A percentile compares a stretch with the other conserved stretches of the same genome.
Evolutionary conservation across 2,113 vertebrate genomes (phyloP).

Genomic region (Vulpes lagopus): DNA sequence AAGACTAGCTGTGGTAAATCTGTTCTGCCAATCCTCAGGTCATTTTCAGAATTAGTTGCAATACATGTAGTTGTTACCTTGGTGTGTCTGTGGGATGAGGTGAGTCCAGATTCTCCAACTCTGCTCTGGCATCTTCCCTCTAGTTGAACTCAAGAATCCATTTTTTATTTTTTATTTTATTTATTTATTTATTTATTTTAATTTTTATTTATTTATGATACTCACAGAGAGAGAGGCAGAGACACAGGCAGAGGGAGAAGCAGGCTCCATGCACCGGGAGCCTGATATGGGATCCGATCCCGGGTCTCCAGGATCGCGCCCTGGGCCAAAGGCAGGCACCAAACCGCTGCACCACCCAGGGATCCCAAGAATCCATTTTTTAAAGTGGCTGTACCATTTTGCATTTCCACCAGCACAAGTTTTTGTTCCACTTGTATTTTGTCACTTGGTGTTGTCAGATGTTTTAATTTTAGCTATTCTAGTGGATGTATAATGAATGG

Average conservation of each 20-base stretch:
- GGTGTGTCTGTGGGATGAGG: background rate
- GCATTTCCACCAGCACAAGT: background rate
- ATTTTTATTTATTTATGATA: too few relatives aligned
- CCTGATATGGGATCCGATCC: too few relatives aligned
- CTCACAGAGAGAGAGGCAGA: too few relatives aligned
- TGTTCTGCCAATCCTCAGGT: background rate
- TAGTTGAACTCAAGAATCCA: background rate
- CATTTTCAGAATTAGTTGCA: background rate
- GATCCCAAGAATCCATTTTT: background rate
- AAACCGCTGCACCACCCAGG: too few relatives aligned
- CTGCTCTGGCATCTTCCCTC: background rate
- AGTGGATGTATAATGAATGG: background rate
- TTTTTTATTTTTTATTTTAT: too few relatives aligned
- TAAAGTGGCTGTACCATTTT: background rate
- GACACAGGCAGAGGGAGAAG: too few relatives aligned
- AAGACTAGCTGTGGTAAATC: background rate
- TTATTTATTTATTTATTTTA: too few relatives aligned
- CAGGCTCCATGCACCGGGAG: too few relatives aligned
- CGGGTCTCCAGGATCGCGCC: too few relatives aligned
- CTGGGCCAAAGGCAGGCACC: too few relatives aligned
- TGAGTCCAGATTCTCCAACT: background rate
- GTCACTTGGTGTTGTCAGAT: background rate
- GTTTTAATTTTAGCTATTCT: background rate
- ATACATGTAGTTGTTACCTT: background rate
- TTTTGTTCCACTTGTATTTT: background rate